Evolutionary conservation across 2,113 vertebrate genomes (phyloP).

Genomic region (Jaculus jaculus): DNA sequence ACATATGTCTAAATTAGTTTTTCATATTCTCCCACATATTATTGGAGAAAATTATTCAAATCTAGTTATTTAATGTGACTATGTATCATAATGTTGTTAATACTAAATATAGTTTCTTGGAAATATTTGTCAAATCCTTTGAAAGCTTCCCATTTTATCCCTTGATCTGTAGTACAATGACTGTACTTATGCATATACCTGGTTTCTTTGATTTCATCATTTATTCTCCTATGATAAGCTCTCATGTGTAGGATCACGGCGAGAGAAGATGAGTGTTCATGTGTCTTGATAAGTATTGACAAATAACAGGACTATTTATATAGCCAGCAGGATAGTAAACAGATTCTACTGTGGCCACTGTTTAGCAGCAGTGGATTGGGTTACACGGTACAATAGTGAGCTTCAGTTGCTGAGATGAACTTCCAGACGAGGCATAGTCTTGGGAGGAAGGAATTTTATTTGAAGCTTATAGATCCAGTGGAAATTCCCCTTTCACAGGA

Average conservation of each 20-base stretch:
- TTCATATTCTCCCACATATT: not conserved
- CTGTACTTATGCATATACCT: not conserved
- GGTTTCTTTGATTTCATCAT: not conserved
- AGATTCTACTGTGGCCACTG: not conserved
- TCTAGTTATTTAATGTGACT: not conserved
- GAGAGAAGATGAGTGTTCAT: not conserved
- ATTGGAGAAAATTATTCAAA: conserved; percentile 19
- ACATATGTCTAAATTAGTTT: not conserved
- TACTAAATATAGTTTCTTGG: not conserved
- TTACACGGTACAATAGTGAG: too few species aligned
- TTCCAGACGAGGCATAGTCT: too few species aligned
- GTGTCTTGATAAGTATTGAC: not conserved
- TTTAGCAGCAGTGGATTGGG: not conserved
- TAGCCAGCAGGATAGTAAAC: not conserved
- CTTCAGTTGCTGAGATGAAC: too few species aligned
- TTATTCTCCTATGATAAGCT: not conserved
- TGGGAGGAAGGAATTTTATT: too few species aligned
- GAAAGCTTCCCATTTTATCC: not conserved
- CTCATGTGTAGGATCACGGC: not conserved
- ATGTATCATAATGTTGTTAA: not conserved
- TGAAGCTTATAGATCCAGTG: too few species aligned
- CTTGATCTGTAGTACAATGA: not conserved
- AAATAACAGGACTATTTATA: not conserved
- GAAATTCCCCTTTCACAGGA: too few species aligned
- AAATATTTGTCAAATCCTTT: conserved; percentile 24